Conservation (phyloP, 1,140 invertebrate genomes). For the Plectrocnemia conspersa region DNA sequence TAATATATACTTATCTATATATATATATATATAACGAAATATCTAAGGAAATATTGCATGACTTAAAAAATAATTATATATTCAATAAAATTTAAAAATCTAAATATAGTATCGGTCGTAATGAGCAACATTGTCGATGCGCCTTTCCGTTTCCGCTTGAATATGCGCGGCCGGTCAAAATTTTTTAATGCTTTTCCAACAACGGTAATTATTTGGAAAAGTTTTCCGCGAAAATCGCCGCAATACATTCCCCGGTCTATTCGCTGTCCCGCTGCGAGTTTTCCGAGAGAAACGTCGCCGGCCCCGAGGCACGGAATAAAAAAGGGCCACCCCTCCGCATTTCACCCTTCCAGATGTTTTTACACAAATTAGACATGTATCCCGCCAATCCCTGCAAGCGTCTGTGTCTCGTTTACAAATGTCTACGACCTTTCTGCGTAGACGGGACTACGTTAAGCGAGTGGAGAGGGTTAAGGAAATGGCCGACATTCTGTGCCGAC, state of each 20-base stretch:
- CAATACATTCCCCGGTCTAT: not conserved
- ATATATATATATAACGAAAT: too few species aligned
- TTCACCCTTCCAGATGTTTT: constrained; percentile 24
- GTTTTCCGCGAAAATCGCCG: too few species aligned
- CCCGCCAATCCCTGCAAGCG: constrained; percentile 8
- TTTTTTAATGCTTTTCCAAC: too few species aligned
- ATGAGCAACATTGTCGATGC: too few species aligned
- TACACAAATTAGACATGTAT: constrained; percentile 32
- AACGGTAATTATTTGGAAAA: too few species aligned
- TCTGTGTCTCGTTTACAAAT: constrained; percentile 18
- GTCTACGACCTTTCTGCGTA: constrained; percentile 8
- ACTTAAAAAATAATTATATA: too few species aligned
- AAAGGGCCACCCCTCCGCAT: constrained; percentile 1
- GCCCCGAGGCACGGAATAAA: not conserved
- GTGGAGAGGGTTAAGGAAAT: constrained; percentile 11
- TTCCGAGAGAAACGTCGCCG: not conserved
- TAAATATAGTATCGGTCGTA: too few species aligned
- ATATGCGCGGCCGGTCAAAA: too few species aligned
- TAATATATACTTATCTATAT: too few species aligned
- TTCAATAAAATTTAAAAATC: too few species aligned
- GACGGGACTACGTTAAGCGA: constrained; percentile 5
- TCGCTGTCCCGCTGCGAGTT: not conserved
- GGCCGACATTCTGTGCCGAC: constrained; percentile 3
- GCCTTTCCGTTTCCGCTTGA: too few species aligned
- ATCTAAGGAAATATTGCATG: too few species aligned